Base-by-base conservation (phyloP, 35 echinoderm and acorn worm genomes). In the Ptychodera flava region DNA sequence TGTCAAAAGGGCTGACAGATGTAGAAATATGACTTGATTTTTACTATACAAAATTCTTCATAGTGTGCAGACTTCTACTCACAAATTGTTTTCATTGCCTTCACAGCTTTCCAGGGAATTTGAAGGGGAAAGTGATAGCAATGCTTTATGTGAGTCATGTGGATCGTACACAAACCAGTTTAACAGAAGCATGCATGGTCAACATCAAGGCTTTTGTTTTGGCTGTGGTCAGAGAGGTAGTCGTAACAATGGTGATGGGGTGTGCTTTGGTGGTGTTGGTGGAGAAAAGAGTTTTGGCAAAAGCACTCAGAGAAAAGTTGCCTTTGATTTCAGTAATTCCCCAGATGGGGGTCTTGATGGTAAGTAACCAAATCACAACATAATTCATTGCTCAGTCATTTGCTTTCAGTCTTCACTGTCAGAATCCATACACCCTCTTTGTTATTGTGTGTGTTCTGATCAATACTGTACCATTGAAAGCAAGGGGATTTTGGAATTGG, bases 161-260 rank as follows among this genome's bases (percentile, higher is more conserved):
- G 88, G 90, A 22, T 37, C 82, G 16, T 88, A 85, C 45, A 94
- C 91, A 16, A 38, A 90, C 33, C 78, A 92, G 31, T 99, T 99
- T 82, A 99, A 94, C 83, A 92, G 90, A 30, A 92, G 94, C 84
- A 99, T 99, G 96, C 90, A 86, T 27, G 87, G 86, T 15, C 64
- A 92, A 37, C 96, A 99, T 78, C 90, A 92, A 16, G 96, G 96
- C 16, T 99, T 92, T 77, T 85, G 90, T 10, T 78, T 89, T 35
- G 92, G 90, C 35, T 99, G 96, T 83, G 96, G 96, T 77, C 93
- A 93, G 90, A 93, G 89, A 82, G 96, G 96, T 53, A 94, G 94
- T 86, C 92, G 96, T 82, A 94, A 93, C 77, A 93, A 99, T 45
- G 96, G 96, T 33, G 86, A 86, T 32, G 94, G 94, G 35, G 96